Evolutionary conservation across 2,888 invertebrate genomes (phyloP), one percentile per base, ranked within the genome.

Genomic region (Drosophila diplacantha): DNA sequence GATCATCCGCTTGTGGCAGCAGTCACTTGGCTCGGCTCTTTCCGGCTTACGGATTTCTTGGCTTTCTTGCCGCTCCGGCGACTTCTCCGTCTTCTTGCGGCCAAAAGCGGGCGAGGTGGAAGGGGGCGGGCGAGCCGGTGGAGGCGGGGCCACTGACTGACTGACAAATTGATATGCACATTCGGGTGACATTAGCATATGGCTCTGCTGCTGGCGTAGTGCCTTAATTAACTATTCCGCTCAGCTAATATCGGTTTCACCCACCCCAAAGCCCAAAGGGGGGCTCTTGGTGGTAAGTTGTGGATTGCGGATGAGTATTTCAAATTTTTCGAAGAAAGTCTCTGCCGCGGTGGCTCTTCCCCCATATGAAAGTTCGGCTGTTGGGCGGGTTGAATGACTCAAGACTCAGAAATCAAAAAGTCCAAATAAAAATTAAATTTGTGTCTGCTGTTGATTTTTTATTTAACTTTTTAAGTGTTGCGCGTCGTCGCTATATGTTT

Each of bases 171-270:
- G 46, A 83, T 77, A 64, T 65, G 54, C 54, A 52, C 37, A 63
- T 54, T 64, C 55, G 46, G 34, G 35, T 39, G 56, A 53, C 57
- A 70, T 71, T 78, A 69, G 64, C 77, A 83, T 78, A 75, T 69
- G 82, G 12, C 20, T 22, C 22, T 5, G 22, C 22, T 22, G 22
- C 22, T 72, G 74, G 72, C 44, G 46, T 49, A 52, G 43, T 55
- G 71, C 71, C 72, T 80, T 80, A 83, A 85, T 85, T 86, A 86
- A 77, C 83, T 68, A 85, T 85, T 85, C 85, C 71, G 77, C 74
- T 85, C 85, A 86, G 85, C 84, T 71, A 83, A 82, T 83, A 83
- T 84, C 77, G 84, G 78, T 84, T 84, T 85, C 84, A 85, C 84
- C 80, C 83, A 80, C 84, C 83, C 69, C 51, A 61, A 56, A 41